Evolutionary conservation across 2,888 invertebrate genomes (phyloP), one percentile per base, ranked within the genome.

Genomic region (Apamea epomidion): DNA sequence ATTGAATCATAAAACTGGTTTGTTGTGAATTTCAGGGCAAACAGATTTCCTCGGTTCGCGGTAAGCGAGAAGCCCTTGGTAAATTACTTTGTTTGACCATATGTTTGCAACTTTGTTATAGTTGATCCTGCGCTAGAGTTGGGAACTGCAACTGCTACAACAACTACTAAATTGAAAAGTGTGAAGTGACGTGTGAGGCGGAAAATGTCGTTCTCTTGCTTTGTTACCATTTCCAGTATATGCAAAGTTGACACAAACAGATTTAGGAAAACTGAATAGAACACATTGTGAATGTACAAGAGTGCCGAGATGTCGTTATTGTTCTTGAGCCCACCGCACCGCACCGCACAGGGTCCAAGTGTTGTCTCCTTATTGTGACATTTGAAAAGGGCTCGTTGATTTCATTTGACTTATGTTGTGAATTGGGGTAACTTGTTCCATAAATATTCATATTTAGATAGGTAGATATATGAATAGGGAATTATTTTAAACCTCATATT

Each of bases 1-100:
- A 84, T 80, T 80, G 74, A 81, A 85, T 73, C 80, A 84, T 84
- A 86, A 85, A 89, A 85, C 78, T 85, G 77, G 76, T 81, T 83
- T 78, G 68, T 85, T 86, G 76, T 83, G 75, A 85, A 72, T 87
- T 82, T 80, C 69, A 69, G 68, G 48, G 73, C 42, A 70, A 80
- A 81, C 77, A 48, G 64, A 79, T 87, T 85, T 77, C 29, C 69
- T 65, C 37, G 25, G 65, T 74, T 42, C 60, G 42, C 64, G 64
- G 60, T 42, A 62, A 84, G 67, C 45, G 60, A 51, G 60, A 75
- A 62, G 72, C 72, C 69, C 25, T 62, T 67, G 14, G 54, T 70
- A 71, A 64, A 75, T 80, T 77, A 76, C 75, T 79, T 82, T 77
- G 82, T 82, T 79, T 73, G 74, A 60, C 62, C 45, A 21, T 62